A percentile compares a stretch with the other conserved stretches of the same genome.
phyloP scores from a whole-genome alignment of 2,888 invertebrate species.

The Xestia c-nigrum region DNA sequence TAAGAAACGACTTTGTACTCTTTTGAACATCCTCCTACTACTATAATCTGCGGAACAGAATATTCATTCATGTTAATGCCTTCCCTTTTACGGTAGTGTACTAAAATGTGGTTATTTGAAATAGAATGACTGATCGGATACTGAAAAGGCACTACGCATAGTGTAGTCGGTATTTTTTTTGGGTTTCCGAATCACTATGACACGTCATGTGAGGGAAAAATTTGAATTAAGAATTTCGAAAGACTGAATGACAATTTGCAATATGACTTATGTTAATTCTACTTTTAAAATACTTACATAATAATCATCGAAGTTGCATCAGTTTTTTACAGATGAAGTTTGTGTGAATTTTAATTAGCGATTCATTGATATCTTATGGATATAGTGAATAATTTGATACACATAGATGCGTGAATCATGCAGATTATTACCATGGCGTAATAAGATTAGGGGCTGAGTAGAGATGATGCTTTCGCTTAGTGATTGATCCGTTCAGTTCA shows the following conservation, averaged over 20 bases:
- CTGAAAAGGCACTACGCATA: constrained; percentile 1
- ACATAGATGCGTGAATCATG: constrained; percentile 40
- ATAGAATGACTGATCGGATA: constrained; percentile 39
- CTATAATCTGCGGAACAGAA: constrained; percentile 40
- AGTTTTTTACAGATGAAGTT: constrained; percentile 5
- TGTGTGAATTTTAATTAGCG: constrained; percentile 31
- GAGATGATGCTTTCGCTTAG: constrained; percentile 30
- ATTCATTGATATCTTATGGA: constrained; percentile 32
- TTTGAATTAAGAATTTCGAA: constrained; percentile 6
- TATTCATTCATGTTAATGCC: constrained; percentile 50
- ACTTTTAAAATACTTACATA: constrained; percentile 1
- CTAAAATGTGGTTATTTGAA: constrained; percentile 51
- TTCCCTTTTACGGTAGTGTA: constrained; percentile 49
- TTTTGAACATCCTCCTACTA: constrained; percentile 54
- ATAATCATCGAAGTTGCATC: constrained; percentile 6
- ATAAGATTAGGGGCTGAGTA: constrained; percentile 30
- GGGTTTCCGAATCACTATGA: neutral
- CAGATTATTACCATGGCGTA: constrained; percentile 28
- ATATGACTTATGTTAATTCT: constrained; percentile 16
- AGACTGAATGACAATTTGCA: neutral
- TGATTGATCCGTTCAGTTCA: constrained; percentile 36
- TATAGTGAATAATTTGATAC: constrained; percentile 25
- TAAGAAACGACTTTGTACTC: constrained; percentile 53
- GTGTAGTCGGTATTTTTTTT: neutral
- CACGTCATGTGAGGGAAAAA: neutral